Conservation (phyloP, 2,888 invertebrate genomes). For the Acholoe squamosa region DNA sequence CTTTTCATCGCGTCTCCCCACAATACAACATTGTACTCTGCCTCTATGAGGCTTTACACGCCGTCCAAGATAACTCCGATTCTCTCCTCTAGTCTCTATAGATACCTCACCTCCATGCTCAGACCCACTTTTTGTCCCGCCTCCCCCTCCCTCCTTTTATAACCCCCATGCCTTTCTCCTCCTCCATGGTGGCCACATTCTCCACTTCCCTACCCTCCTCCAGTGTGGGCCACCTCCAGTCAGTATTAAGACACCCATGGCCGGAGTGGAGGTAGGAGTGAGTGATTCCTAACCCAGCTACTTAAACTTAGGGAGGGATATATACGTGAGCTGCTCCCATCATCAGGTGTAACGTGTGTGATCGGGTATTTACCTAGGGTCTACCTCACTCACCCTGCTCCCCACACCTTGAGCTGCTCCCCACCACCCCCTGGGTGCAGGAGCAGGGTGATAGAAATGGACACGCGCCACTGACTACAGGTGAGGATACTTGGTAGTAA, state of each 20-base stretch:
- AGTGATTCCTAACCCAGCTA: neutral
- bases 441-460: neutral
- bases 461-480: neutral
- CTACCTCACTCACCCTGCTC: too few relatives aligned
- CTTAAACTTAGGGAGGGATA: conserved; percentile 42
- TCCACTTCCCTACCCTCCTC: neutral
- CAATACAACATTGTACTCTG: conserved; percentile 60
- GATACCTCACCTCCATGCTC: neutral
- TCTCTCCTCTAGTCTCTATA: conserved; percentile 36
- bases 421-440: neutral
- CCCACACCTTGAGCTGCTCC: neutral
- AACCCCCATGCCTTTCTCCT: neutral
- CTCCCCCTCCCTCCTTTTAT: neutral
- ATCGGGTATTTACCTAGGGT: too few relatives aligned
- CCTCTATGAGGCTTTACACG: conserved; percentile 57
- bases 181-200: neutral
- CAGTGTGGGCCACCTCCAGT: neutral
- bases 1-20: conserved; percentile 40
- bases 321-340: neutral
- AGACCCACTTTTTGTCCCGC: conserved; percentile 21
- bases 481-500: neutral
- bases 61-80: conserved; percentile 53
- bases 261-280: neutral
- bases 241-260: neutral
- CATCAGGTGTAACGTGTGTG: too few relatives aligned